Evolutionary conservation across 2,888 invertebrate genomes (phyloP), one percentile per base, ranked within the genome.

Genomic region (Lasioglossum malachurum): DNA sequence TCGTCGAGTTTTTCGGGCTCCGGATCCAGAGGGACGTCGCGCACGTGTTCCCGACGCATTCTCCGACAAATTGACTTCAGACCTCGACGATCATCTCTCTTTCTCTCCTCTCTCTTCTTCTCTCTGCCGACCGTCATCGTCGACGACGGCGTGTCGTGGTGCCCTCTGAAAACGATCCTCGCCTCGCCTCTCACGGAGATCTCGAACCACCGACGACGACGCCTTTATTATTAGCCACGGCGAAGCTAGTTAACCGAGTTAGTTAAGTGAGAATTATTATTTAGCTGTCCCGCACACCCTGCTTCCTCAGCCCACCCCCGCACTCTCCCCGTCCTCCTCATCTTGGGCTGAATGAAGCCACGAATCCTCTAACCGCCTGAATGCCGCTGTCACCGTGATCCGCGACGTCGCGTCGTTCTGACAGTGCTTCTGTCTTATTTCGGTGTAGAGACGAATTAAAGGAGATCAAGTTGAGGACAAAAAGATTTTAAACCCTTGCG

Each of bases 1-100:
- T 78, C 81, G 53, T 71, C 78, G 80, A 78, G 76, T 83, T 87
- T 89, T 87, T 88, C 83, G 78, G 60, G 69, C 77, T 31, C 31
- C 31, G 31, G 83, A 69, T 73, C 67, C 53, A 46, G 77, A 69
- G 82, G 67, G 35, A 76, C 75, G 91, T 91, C 90, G 84, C 93
- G 93, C 95, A 94, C 94, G 94, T 95, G 95, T 95, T 94, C 91
- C 92, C 69, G 92, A 93, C 93, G 94, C 95, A 95, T 95, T 95
- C 95, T 93, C 94, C 95, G 94, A 94, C 95, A 95, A 95, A 95
- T 95, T 95, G 94, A 94, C 94, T 95, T 94, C 94, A 95, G 94
- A 94, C 94, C 94, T 94, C 93, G 93, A 87, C 92, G 87, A 89
- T 88, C 84, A 10, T 53, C 53, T 53, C 53, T 53, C n/a, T 53